These are phyloP conservation scores for Apistogramma diplotaenia DNA, from an alignment of 2,113 vertebrate species.

Conservation along the genomic window DNA sequence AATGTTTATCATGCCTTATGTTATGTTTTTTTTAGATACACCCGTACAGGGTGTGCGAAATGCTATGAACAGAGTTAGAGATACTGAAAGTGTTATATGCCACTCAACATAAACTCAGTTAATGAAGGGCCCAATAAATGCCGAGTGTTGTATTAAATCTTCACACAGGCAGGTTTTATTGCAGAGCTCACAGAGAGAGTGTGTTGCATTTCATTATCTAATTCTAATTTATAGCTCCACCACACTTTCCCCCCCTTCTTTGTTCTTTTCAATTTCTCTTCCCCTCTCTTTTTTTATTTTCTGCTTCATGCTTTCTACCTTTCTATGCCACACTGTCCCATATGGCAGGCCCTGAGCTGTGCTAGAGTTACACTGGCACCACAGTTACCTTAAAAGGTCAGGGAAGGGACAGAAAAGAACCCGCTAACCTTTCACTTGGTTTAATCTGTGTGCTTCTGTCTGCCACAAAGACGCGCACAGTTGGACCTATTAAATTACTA, in stretches of 20 bases:
- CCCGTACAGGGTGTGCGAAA: neutral
- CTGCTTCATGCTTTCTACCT: conserved; percentile 53
- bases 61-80: neutral
- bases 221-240: neutral
- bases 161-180: neutral
- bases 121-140: neutral
- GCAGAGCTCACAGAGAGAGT: neutral
- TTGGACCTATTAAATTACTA: conserved; percentile 1
- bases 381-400: conserved; percentile 58
- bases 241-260: neutral
- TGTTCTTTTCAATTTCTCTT: neutral
- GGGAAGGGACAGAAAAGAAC: conserved; percentile 51
- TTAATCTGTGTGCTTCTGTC: neutral
- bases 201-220: neutral
- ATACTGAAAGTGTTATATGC: neutral
- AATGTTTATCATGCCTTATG: neutral
- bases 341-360: conserved; percentile 46
- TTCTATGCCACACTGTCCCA: conserved; percentile 53
- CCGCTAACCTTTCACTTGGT: conserved; percentile 13
- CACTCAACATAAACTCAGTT: neutral
- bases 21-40: neutral
- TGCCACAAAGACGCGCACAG: neutral
- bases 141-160: neutral
- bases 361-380: conserved; percentile 64
- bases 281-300: conserved; percentile 11